phyloP scores from a whole-genome alignment of 1,140 invertebrate species.

The Musca vetustissima region DNA sequence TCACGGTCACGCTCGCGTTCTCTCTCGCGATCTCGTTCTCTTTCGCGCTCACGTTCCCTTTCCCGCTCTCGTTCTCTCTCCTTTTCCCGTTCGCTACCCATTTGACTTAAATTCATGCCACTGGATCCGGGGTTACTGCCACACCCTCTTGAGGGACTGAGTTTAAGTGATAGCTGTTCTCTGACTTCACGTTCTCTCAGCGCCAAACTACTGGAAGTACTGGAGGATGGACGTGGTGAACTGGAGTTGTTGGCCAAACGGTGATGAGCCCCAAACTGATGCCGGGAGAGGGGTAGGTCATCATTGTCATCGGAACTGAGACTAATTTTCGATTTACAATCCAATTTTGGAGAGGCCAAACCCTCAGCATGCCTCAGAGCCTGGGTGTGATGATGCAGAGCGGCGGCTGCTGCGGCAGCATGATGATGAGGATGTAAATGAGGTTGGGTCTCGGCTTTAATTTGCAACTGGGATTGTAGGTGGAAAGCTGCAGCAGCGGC shows the following conservation, averaged over 20 bases:
- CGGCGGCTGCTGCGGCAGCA: slow-evolving; percentile 21
- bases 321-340: slow-evolving; percentile 34
- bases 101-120: slow-evolving; percentile 39
- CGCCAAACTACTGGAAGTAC: slow-evolving; percentile 39
- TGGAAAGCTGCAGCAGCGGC: slow-evolving; percentile 45
- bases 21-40: slow-evolving; percentile 23
- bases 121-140: background rate
- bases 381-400: slow-evolving; percentile 28
- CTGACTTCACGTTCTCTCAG: slow-evolving; percentile 28
- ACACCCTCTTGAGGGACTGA: slow-evolving; percentile 37
- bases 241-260: slow-evolving; percentile 36
- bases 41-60: slow-evolving; percentile 18
- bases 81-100: slow-evolving; percentile 37
- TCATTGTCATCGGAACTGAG: background rate
- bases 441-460: slow-evolving; percentile 48
- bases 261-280: slow-evolving; percentile 3
- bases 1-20: background rate
- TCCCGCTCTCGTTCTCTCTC: slow-evolving; percentile 21
- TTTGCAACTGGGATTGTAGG: slow-evolving; percentile 49
- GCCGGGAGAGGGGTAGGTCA: slow-evolving; percentile 13
- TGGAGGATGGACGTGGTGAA: slow-evolving; percentile 35
- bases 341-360: slow-evolving; percentile 45
- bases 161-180: slow-evolving; percentile 33
- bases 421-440: slow-evolving; percentile 45
- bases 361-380: slow-evolving; percentile 46